Evolutionary conservation across 1,140 invertebrate species (phyloP).

Genomic region (Tetramorium alpestre): DNA sequence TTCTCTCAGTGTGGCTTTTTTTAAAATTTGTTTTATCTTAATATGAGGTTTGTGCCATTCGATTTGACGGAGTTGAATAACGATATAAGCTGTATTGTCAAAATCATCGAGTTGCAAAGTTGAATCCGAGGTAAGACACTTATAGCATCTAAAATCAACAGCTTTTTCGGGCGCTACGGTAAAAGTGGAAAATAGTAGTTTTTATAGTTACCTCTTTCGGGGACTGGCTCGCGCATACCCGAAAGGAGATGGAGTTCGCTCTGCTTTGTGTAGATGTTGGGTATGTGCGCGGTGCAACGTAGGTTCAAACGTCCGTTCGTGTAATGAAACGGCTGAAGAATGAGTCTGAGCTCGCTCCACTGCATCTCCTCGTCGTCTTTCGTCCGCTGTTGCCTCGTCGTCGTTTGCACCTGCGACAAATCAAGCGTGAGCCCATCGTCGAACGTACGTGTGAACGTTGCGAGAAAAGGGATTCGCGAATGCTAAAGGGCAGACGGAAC

Average conservation of each 20-base stretch:
- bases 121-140: neutral
- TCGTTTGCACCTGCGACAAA: constrained; percentile 68
- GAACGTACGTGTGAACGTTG: neutral
- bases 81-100: neutral
- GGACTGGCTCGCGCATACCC: constrained; percentile 79
- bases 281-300: constrained; percentile 80
- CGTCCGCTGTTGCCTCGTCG: constrained; percentile 63
- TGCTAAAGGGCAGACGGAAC: neutral
- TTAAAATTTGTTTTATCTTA: neutral
- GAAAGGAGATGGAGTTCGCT: constrained; percentile 78
- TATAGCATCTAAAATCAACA: neutral
- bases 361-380: constrained; percentile 71
- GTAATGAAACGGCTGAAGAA: constrained; percentile 79
- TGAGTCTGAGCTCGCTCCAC: constrained; percentile 76
- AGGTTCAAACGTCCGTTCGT: constrained; percentile 80
- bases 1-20: no score
- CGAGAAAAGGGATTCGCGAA: constrained; percentile 16
- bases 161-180: neutral
- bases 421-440: constrained; percentile 57
- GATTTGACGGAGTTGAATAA: neutral
- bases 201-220: constrained; percentile 80
- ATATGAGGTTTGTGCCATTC: neutral
- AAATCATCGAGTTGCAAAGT: neutral
- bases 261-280: constrained; percentile 75
- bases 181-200: neutral